Evolutionary conservation across 2,888 invertebrate genomes (phyloP).

Genomic region (Hipparchia sbordonii): DNA sequence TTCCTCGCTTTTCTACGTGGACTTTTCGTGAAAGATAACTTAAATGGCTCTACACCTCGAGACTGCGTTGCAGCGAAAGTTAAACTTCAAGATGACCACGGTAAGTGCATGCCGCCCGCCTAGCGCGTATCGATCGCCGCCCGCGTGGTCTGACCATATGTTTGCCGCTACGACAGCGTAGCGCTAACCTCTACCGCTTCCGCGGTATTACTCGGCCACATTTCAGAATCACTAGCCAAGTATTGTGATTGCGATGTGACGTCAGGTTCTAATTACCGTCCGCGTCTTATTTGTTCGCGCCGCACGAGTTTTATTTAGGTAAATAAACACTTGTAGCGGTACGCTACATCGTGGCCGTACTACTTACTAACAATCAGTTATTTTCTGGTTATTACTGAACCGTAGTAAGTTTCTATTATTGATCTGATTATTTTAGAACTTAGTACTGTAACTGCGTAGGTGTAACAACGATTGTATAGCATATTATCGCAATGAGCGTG

Average conservation of each 20-base stretch:
- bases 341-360: slow-evolving; percentile 45
- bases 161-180: slow-evolving; percentile 56
- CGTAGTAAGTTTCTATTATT: background rate
- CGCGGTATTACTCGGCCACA: slow-evolving; percentile 41
- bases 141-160: slow-evolving; percentile 79
- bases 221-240: slow-evolving; percentile 34
- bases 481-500: background rate
- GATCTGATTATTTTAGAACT: background rate
- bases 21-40: slow-evolving; percentile 50
- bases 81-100: slow-evolving; percentile 82
- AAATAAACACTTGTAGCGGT: slow-evolving; percentile 77
- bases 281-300: slow-evolving; percentile 46
- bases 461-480: slow-evolving; percentile 2
- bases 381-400: slow-evolving; percentile 3
- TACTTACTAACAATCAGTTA: slow-evolving; percentile 8
- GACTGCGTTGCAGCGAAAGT: slow-evolving; percentile 79
- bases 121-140: slow-evolving; percentile 68
- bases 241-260: slow-evolving; percentile 45
- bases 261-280: slow-evolving; percentile 47
- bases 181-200: slow-evolving; percentile 49
- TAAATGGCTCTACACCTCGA: slow-evolving; percentile 78
- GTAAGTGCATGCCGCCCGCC: slow-evolving; percentile 73
- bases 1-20: slow-evolving; percentile 54
- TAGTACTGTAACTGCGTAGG: slow-evolving; percentile 8
- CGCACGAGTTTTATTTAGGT: slow-evolving; percentile 51